A percentile compares a stretch with the other conserved stretches of the same genome.
These are phyloP conservation scores for Ditula angustiorana DNA, from an alignment of 2,888 invertebrate genomes.

Conservation along the genomic window DNA sequence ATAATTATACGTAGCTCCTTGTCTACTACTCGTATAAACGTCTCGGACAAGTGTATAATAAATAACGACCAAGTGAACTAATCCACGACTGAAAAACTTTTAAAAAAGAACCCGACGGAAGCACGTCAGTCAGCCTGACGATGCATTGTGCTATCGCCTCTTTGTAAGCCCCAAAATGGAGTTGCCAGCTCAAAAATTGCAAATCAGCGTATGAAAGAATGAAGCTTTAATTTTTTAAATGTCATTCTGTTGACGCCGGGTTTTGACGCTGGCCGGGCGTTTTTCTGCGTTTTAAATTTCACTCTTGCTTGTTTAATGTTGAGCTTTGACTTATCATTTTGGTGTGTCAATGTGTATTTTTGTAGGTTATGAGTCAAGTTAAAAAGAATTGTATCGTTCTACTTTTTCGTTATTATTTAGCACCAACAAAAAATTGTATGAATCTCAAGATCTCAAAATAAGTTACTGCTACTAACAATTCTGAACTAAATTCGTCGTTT, in stretches of 20 bases:
- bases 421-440: not conserved
- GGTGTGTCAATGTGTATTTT: not conserved
- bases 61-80: not conserved
- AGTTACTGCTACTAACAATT: no score
- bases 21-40: no score
- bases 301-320: not conserved
- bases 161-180: slow-evolving; percentile 32
- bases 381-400: no score
- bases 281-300: slow-evolving; percentile 5
- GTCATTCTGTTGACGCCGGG: slow-evolving; percentile 19
- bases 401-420: not conserved
- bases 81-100: not conserved
- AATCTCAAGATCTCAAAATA: no score
- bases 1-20: no score
- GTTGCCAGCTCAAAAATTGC: slow-evolving; percentile 35
- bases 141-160: slow-evolving; percentile 32
- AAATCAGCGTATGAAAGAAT: slow-evolving; percentile 35
- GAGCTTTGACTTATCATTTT: slow-evolving; percentile 7
- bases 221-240: slow-evolving; percentile 36
- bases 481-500: no score
- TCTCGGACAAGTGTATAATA: no score
- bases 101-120: slow-evolving; percentile 8
- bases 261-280: slow-evolving; percentile 7
- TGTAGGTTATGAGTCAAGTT: not conserved
- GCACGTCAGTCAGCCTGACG: slow-evolving; percentile 33